Base-by-base conservation (phyloP, 2,888 invertebrate genomes). In the Eupithecia centaureata region DNA sequence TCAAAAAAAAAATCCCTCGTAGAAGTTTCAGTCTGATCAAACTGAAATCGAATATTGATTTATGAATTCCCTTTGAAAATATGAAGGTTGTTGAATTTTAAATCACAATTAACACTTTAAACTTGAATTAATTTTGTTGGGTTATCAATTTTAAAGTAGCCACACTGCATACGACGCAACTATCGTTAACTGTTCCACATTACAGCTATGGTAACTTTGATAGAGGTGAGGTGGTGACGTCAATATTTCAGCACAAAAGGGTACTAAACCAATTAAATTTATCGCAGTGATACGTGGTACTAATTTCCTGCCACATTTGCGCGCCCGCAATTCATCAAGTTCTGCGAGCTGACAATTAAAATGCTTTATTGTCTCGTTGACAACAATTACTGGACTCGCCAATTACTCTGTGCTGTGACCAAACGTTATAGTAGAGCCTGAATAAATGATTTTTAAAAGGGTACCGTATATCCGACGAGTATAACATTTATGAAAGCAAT, bases 271-370 rank as follows among this genome's bases (percentile, higher is more conserved):
- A 67, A 79, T 81, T 77, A 73, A 75, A 76, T 79, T 79, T 77
- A 79, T 77, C 75, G 76, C 70, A 71, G 68, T 72, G 74, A 72
- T 80, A 80, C 75, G 78, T 73, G 77, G 76, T 74, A 78, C 77
- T 74, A 76, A 74, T 74, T 78, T 73, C 71, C 63, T 71, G 73
- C 73, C 75, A 75, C 75, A 65, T 74, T 67, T 66, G 73, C 77
- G 76, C 75, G 75, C 65, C 67, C 51, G 63, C 69, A 69, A 77
- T 82, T 74, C 74, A 77, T 81, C 79, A 81, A 64, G 77, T 70
- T 75, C 67, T 74, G 77, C 76, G 76, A 78, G 74, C 79, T 74
- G 78, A 77, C 79, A 79, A 82, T 82, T 81, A 79, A 81, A 81
- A 77, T 76, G 77, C 73, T 81, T 78, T 78, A 81, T 77, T 72